These are phyloP conservation scores for Hypomecis punctinalis DNA, from an alignment of 2,888 invertebrate genomes.

Conservation along the genomic window DNA sequence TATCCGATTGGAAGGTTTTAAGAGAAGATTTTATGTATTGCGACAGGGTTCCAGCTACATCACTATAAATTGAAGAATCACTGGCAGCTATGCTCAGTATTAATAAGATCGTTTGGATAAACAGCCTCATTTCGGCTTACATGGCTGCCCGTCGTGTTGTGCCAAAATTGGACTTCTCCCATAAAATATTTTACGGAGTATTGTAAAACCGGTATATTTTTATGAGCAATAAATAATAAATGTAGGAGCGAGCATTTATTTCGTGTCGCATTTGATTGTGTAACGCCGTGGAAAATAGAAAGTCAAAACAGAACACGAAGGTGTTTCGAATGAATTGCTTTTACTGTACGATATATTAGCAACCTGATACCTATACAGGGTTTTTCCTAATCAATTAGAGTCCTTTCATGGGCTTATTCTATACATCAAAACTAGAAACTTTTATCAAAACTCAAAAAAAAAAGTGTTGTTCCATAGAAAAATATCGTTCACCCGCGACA, in stretches of 20 bases:
- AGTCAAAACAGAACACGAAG: neutral
- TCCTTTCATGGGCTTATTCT: no score
- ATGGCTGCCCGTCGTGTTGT: conserved; percentile 32
- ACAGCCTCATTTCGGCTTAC: conserved; percentile 40
- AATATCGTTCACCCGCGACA: no score
- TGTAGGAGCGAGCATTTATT: conserved; percentile 27
- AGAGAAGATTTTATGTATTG: conserved; percentile 13
- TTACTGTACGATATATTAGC: neutral
- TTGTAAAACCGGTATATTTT: conserved; percentile 36
- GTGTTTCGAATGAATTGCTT: conserved; percentile 3
- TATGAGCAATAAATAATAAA: conserved; percentile 34
- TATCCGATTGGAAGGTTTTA: neutral
- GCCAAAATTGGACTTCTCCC: conserved; percentile 21
- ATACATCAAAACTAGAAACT: no score
- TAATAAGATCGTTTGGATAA: conserved; percentile 32
- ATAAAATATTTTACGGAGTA: conserved; percentile 34
- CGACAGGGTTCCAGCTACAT: conserved; percentile 36
- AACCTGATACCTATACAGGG: no score
- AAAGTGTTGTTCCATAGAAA: no score
- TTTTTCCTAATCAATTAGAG: no score
- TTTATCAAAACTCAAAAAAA: no score
- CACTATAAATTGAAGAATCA: conserved; percentile 44
- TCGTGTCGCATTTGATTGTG: conserved; percentile 17
- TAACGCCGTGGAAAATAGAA: conserved; percentile 9
- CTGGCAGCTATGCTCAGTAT: conserved; percentile 37